Evolutionary conservation across 2,888 invertebrate species (phyloP), one percentile per base, ranked within the genome.

Genomic region (Helobdella robusta): DNA sequence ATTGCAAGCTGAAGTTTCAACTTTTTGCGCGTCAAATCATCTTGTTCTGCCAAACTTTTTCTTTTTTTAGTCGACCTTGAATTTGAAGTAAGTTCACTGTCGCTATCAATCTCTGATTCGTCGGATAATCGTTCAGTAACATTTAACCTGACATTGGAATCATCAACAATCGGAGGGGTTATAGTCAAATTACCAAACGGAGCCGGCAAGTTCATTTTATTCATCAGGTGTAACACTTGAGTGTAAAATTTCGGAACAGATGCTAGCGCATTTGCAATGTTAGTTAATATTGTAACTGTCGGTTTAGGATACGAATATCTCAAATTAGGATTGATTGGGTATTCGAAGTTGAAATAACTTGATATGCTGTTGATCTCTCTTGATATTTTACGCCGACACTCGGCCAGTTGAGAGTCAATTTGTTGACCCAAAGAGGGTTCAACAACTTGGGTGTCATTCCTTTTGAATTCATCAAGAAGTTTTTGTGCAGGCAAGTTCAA

Each of bases 191-290:
- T 69, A 0, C 79, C 83, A 80, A 94, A 93, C 0, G 94, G 94
- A 52, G 87, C 85, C 23, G 88, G 87, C 59, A 94, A 79, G 77
- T 88, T 89, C 91, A 94, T 91, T 80, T 88, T 89, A 77, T 94
- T 94, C 93, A 94, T 93, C 63, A 94, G 83, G 81, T 94, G 93
- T 58, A 94, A 76, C 11, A 87, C 78, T 60, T 83, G 83, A 0
- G 84, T 86, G 76, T 94, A 94, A 78, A 94, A 89, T 73, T 86
- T 85, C 64, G 88, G 87, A 72, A 89, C 86, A 20, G 84, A 83
- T 65, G 86, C 84, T 66, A 94, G 79, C 32, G 87, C 84, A 77
- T 87, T 84, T 3, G 87, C 84, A 68, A 94, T 90, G 75, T 89
- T 89, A 64, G 86, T 83, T 52, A 89, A 82, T 52, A 87, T 87